These are phyloP conservation scores for Sarcophaga carnaria DNA, from an alignment of 2,888 invertebrate genomes.

Conservation along the genomic window DNA sequence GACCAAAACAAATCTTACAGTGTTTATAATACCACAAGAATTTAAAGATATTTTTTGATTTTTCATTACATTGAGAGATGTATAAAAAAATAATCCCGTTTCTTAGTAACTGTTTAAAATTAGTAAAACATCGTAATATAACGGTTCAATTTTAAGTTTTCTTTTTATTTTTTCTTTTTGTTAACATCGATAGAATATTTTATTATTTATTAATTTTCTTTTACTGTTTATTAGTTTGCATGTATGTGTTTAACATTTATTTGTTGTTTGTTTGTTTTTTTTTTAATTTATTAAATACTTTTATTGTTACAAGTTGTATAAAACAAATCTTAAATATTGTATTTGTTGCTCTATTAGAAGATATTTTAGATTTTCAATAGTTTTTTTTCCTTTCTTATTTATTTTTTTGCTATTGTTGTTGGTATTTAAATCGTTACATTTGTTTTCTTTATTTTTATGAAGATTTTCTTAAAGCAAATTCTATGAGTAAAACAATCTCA, in stretches of 20 bases:
- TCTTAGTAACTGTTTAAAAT: neutral
- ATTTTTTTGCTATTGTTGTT: neutral
- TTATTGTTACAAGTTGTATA: neutral
- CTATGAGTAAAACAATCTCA: slow-evolving; percentile 1
- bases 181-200: neutral
- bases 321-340: neutral
- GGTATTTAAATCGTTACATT: neutral
- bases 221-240: neutral
- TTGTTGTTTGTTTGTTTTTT: neutral
- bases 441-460: neutral
- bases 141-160: neutral
- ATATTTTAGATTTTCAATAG: no score
- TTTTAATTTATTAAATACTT: neutral
- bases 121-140: neutral
- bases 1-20: no score
- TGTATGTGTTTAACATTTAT: neutral
- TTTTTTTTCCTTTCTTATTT: neutral
- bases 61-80: no score
- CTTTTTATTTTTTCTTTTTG: neutral
- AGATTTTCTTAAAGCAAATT: neutral
- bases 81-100: no score
- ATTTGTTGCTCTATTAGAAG: no score
- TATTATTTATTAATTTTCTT: neutral
- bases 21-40: no score
- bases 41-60: no score